Evolutionary conservation across 2,797 vertebrate species (phyloP).

Genomic region (Ctenosaura bakeri): DNA sequence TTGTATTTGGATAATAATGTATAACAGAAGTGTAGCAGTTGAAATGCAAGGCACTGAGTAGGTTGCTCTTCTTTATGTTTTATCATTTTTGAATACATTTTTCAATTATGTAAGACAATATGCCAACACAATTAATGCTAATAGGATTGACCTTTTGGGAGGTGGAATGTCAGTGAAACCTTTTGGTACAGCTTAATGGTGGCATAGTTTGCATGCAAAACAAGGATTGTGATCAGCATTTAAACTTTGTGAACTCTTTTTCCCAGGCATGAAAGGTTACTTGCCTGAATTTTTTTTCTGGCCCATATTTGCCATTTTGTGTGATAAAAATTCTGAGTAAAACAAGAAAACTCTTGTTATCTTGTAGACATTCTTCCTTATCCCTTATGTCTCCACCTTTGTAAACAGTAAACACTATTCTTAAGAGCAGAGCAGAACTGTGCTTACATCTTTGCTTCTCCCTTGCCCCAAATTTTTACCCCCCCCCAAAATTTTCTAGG

Average conservation of each 20-base stretch:
- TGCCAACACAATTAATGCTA: neutral
- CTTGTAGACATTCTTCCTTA: neutral
- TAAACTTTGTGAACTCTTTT: neutral
- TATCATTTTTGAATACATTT: constrained; percentile 30
- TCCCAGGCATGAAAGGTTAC: neutral
- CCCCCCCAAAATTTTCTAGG: neutral
- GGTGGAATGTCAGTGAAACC: neutral
- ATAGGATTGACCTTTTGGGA: constrained; percentile 36
- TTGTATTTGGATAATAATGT: neutral
- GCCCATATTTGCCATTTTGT: too few relatives aligned
- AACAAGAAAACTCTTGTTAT: neutral
- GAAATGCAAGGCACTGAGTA: constrained; percentile 5
- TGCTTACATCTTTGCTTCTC: too few relatives aligned
- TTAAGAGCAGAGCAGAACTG: neutral
- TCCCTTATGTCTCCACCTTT: neutral
- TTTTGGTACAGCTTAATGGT: constrained; percentile 35
- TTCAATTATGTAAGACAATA: constrained; percentile 18
- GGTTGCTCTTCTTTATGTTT: constrained; percentile 11
- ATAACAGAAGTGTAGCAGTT: constrained; percentile 35
- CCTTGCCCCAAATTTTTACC: neutral
- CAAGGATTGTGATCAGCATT: fast-evolving
- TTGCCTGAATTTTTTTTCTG: neutral
- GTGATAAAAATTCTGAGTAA: neutral
- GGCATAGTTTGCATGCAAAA: constrained; percentile 26
- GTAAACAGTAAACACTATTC: neutral